Conservation (phyloP, 1,140 invertebrate genomes). For the Drosophila pseudoananassae region DNA sequence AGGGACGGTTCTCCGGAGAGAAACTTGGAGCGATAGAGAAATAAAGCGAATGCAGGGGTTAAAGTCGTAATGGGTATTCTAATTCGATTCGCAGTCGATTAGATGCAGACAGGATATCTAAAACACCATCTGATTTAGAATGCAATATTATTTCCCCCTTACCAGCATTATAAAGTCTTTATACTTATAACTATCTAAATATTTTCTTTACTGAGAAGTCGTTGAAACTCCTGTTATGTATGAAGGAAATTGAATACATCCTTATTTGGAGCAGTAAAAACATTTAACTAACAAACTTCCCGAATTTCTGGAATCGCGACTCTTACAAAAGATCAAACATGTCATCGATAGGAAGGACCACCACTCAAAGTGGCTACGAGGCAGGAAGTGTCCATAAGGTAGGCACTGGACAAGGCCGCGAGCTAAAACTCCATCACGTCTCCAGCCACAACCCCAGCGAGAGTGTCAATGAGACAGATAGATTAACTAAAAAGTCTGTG, state of each 20-base stretch:
- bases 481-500: slow-evolving; percentile 51
- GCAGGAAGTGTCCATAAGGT: slow-evolving; percentile 4
- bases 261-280: not conserved
- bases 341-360: not conserved
- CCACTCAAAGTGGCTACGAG: not conserved
- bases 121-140: too few relatives aligned
- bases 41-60: slow-evolving; percentile 2
- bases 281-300: not conserved
- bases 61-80: too few relatives aligned
- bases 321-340: not conserved
- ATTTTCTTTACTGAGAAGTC: not conserved
- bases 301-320: not conserved
- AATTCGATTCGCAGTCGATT: too few relatives aligned
- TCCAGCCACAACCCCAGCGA: not conserved
- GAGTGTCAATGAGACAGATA: not conserved
- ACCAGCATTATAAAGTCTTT: too few relatives aligned
- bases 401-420: not conserved
- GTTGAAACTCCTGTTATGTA: not conserved
- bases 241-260: not conserved
- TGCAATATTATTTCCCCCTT: too few relatives aligned
- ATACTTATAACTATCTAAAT: too few relatives aligned
- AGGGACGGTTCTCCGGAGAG: slow-evolving; percentile 30
- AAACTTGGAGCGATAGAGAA: not conserved
- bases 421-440: not conserved
- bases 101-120: too few relatives aligned